These are phyloP conservation scores for Poeciliopsis turneri DNA, from an alignment of 2,797 vertebrate genomes.

Conservation along the genomic window DNA sequence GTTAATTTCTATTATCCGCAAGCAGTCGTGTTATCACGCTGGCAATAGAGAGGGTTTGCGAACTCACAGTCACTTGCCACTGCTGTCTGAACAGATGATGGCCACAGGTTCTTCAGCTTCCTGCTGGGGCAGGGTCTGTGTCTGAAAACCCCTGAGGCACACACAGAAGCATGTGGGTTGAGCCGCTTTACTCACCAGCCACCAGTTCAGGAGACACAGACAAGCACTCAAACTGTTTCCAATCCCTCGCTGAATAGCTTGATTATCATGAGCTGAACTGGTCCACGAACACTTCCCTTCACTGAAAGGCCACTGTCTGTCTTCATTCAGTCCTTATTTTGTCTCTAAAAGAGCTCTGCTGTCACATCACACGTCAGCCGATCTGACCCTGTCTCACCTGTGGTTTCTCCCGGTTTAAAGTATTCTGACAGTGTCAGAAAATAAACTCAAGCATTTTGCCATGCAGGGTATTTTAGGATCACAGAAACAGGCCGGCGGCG, in stretches of 20 bases:
- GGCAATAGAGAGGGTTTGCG: slow-evolving; percentile 10
- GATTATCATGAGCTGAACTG: not conserved
- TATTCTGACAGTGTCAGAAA: slow-evolving; percentile 1
- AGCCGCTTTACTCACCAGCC: slow-evolving; percentile 11
- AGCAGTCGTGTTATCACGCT: not conserved
- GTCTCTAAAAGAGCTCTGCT: slow-evolving; percentile 3
- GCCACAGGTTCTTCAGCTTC: slow-evolving; percentile 12
- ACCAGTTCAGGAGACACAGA: slow-evolving; percentile 16
- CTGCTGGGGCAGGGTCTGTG: slow-evolving; percentile 10
- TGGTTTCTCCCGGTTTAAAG: slow-evolving; percentile 6
- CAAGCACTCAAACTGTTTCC: not conserved
- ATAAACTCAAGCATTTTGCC: slow-evolving; percentile 1
- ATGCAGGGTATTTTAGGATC: not conserved
- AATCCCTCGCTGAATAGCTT: not conserved
- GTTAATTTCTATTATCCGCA: not conserved
- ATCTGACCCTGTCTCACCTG: not conserved
- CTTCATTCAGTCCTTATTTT: not conserved
- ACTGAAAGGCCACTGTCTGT: not conserved
- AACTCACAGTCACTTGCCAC: slow-evolving; percentile 21
- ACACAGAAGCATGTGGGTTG: slow-evolving; percentile 9
- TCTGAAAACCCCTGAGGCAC: slow-evolving; percentile 17
- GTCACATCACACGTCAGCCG: slow-evolving; percentile 7
- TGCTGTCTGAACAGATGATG: slow-evolving; percentile 30
- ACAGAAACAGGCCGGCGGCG: not conserved
- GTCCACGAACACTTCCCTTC: not conserved